Evolutionary conservation across 2,888 invertebrate genomes (phyloP).

Genomic region (Pollenia amentaria): DNA sequence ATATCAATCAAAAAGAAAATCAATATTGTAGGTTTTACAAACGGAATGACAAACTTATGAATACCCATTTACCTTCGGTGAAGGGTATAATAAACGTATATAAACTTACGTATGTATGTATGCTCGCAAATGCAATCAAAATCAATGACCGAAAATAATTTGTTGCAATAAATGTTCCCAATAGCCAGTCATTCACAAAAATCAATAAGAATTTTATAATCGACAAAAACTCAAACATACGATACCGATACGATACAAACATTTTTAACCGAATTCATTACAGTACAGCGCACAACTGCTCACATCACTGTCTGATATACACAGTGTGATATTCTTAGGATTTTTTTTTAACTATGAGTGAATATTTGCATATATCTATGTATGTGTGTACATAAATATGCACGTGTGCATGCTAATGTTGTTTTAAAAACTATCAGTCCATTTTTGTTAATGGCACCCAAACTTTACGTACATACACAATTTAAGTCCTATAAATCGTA

Average conservation of each 20-base stretch:
- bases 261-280: constrained; percentile 31
- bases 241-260: constrained; percentile 21
- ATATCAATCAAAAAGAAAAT: no score
- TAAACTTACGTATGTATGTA: constrained; percentile 21
- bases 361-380: neutral
- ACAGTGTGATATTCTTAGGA: neutral
- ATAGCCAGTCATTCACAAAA: constrained; percentile 64
- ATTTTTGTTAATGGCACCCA: no score
- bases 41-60: no score
- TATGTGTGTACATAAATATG: neutral
- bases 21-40: no score
- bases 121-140: constrained; percentile 71
- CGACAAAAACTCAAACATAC: constrained; percentile 53
- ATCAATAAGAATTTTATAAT: constrained; percentile 67
- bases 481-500: no score
- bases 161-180: constrained; percentile 68
- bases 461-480: no score
- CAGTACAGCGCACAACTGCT: constrained; percentile 35
- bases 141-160: constrained; percentile 74
- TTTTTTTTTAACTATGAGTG: neutral
- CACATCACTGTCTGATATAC: neutral
- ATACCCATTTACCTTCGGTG: no score
- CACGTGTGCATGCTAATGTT: neutral
- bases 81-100: neutral
- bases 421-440: neutral